Percentiles rank a stretch among this genome's conserved stretches.
Conservation (phyloP, 2,113 vertebrate genomes). For the Oplegnathus fasciatus region DNA sequence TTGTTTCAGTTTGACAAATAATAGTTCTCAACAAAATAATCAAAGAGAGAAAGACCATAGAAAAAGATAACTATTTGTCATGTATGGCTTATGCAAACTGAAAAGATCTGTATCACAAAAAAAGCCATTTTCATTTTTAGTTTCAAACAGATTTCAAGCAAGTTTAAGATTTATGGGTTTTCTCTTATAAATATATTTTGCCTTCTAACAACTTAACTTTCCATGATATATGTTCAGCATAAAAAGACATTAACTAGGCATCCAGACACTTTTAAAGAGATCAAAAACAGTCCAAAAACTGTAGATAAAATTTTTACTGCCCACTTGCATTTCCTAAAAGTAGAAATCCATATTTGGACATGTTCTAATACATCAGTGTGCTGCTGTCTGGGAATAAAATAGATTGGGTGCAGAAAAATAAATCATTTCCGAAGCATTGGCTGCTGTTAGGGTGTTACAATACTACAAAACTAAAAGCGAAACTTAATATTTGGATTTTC, state of each 20-base stretch:
- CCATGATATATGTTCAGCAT: background rate
- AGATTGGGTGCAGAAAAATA: constrained; percentile 36
- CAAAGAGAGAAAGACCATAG: background rate
- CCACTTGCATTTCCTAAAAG: background rate
- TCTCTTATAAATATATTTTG: background rate
- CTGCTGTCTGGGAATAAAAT: constrained; percentile 7
- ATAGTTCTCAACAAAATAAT: constrained; percentile 3
- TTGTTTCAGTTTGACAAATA: background rate
- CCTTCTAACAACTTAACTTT: background rate
- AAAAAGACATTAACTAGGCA: background rate
- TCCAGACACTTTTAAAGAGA: background rate
- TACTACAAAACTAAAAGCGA: constrained; percentile 24
- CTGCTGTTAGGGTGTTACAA: constrained; percentile 10
- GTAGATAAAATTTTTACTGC: background rate
- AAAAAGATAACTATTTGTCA: background rate
- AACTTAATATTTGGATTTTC: constrained; percentile 41
- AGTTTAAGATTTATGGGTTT: background rate
- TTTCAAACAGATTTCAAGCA: background rate
- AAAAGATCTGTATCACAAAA: background rate
- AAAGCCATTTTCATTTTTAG: background rate
- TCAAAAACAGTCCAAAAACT: background rate
- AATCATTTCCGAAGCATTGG: constrained; percentile 36
- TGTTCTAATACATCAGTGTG: background rate
- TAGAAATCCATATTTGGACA: constrained; percentile 54
- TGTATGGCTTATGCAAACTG: background rate